These are phyloP conservation scores for Muschampia plurimacula DNA, from an alignment of 2,888 invertebrate species.

Conservation along the genomic window DNA sequence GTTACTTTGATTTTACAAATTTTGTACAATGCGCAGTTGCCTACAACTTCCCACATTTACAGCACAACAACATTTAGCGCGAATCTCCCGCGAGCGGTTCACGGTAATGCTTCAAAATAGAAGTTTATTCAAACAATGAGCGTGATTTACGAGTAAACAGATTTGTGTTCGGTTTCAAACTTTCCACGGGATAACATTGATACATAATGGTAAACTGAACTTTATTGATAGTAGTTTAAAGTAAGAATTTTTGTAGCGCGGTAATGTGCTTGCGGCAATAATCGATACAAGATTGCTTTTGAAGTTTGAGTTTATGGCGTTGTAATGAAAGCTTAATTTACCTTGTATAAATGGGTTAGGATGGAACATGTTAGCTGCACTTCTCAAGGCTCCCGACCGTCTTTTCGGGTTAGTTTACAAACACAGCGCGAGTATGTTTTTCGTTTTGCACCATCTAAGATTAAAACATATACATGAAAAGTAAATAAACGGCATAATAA, in stretches of 20 bases:
- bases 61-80: constrained; percentile 70
- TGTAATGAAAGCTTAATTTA: constrained; percentile 55
- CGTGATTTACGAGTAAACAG: constrained; percentile 83
- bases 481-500: constrained; percentile 45
- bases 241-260: constrained; percentile 32
- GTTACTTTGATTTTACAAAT: constrained; percentile 42
- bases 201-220: constrained; percentile 51
- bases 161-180: constrained; percentile 65
- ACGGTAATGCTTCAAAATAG: constrained; percentile 80
- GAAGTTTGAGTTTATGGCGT: constrained; percentile 55
- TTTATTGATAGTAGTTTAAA: constrained; percentile 52
- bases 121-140: constrained; percentile 80
- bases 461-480: constrained; percentile 74
- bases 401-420: constrained; percentile 74
- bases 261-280: constrained; percentile 45
- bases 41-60: constrained; percentile 65
- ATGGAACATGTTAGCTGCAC: constrained; percentile 75
- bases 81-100: constrained; percentile 64
- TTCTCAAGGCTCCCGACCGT: constrained; percentile 71
- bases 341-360: constrained; percentile 59
- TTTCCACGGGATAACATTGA: constrained; percentile 48
- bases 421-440: constrained; percentile 72
- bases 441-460: constrained; percentile 66
- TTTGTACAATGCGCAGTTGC: constrained; percentile 61
- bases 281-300: constrained; percentile 50